Base-by-base conservation (phyloP, 2,888 invertebrate species). In the Hyalella azteca region DNA sequence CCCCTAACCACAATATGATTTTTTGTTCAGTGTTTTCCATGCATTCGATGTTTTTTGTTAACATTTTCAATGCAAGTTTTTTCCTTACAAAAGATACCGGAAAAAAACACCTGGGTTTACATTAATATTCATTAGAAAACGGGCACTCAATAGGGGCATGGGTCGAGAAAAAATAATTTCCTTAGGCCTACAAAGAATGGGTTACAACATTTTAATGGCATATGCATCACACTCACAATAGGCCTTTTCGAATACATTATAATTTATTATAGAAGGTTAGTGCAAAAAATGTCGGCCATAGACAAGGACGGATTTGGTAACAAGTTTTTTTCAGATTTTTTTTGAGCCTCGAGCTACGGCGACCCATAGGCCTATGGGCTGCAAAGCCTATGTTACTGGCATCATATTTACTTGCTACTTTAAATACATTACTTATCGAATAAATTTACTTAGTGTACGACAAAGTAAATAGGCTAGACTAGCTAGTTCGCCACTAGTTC, bases 201-300 rank as follows among this genome's bases (percentile, higher is more conserved):
- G 66, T 66, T 66, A 66, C 66, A 66, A 36, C 66, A 66, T 66
- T 66, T 66, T 66, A 66, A 66, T 66, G 66, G 66, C 66, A 66
- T 66, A 66, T 66, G 66, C 66, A 66, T 66, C 66, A 15, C 66
- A 36, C 13, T 11, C 3, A 66, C 66, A 66, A 66, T 66, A 66
- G 66, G 36, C 19, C 32, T 7, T 39, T 66, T 29, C 11, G 66
- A 66, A 66, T 66, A 66, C 66, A 66, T 66, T 39, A 66, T 66
- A 66, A 66, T 39, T 66, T 66, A 66, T 66, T 66, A 36, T 66
- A 19, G 66, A 66, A 66, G 66, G 36, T 15, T 0, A 19, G 1
- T n/a, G 36, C 7, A 36, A 66, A 66, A 66, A 36, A 32, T 66
- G 13, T 13, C 32, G 36, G 36, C 29, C 32, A 36, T 19, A 36